phyloP scores from a whole-genome alignment of 2,113 vertebrate species.

The Toxostoma redivivum region DNA sequence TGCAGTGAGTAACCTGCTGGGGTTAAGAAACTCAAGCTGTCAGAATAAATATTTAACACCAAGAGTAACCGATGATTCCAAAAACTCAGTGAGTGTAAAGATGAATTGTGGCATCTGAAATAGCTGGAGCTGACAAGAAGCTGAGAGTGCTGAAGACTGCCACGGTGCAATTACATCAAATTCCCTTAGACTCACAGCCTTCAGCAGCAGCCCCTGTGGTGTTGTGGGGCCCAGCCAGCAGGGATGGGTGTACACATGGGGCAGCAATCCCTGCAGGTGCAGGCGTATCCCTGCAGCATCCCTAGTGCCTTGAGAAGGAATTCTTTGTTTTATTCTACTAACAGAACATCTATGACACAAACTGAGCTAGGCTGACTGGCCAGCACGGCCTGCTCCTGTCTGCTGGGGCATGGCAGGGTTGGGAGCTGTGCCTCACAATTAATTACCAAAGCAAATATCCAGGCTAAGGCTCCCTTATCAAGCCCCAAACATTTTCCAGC shows the following conservation, averaged over 20 bases:
- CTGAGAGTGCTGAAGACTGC: background rate
- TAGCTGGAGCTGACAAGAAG: background rate
- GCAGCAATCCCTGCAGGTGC: background rate
- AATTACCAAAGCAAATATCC: background rate
- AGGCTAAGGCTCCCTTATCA: background rate
- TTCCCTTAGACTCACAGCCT: background rate
- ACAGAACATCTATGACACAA: rapidly evolving
- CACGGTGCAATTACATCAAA: background rate
- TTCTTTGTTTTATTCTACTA: background rate
- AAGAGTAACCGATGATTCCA: background rate
- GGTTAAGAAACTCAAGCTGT: background rate
- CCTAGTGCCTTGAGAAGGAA: background rate
- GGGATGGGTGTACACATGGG: rapidly evolving
- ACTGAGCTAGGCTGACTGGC: too few relatives aligned
- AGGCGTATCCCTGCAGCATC: background rate
- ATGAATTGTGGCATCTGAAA: background rate
- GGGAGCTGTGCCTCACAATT: background rate
- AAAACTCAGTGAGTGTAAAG: background rate
- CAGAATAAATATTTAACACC: background rate
- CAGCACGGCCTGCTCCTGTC: rapidly evolving
- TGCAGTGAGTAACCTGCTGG: background rate
- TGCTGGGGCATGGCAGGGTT: rapidly evolving
- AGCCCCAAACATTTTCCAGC: background rate
- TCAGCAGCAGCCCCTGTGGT: background rate
- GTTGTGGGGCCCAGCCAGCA: background rate